Evolutionary conservation across 2,113 vertebrate species (phyloP).

Genomic region (Rhodinocichla rosea): DNA sequence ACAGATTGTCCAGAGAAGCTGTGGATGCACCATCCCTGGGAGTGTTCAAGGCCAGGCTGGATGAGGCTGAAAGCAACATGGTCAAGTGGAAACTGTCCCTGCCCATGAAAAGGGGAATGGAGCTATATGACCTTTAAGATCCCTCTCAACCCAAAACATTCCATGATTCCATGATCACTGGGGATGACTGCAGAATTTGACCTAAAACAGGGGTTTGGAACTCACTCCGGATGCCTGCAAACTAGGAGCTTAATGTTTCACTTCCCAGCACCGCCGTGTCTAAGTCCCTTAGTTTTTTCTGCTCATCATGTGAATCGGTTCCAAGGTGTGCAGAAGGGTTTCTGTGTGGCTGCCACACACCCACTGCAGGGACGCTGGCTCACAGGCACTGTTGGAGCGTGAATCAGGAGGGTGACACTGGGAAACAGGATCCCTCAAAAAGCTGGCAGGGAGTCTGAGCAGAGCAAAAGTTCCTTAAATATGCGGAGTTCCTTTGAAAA

Average conservation of each 20-base stretch:
- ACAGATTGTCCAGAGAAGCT: background rate
- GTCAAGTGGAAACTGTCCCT: background rate
- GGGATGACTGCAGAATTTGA: background rate
- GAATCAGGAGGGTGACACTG: accelerated
- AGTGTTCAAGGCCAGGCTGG: background rate
- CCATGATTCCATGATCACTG: too few species aligned
- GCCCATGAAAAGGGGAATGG: background rate
- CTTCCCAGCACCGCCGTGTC: background rate
- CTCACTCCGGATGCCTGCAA: accelerated
- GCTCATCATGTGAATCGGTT: background rate
- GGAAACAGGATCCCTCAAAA: background rate
- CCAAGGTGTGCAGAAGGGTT: background rate
- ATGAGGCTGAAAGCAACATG: background rate
- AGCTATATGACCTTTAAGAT: background rate
- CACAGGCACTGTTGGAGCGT: accelerated
- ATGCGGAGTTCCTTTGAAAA: background rate
- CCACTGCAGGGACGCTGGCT: accelerated
- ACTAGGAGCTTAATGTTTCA: background rate
- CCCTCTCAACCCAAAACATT: background rate
- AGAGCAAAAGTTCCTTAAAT: background rate
- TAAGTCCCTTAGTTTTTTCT: background rate
- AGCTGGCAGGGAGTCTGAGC: background rate
- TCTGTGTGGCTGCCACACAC: accelerated
- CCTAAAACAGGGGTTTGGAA: background rate
- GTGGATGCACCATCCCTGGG: background rate